These are phyloP conservation scores for Chionis minor DNA, from an alignment of 2,113 vertebrate species.

Conservation along the genomic window DNA sequence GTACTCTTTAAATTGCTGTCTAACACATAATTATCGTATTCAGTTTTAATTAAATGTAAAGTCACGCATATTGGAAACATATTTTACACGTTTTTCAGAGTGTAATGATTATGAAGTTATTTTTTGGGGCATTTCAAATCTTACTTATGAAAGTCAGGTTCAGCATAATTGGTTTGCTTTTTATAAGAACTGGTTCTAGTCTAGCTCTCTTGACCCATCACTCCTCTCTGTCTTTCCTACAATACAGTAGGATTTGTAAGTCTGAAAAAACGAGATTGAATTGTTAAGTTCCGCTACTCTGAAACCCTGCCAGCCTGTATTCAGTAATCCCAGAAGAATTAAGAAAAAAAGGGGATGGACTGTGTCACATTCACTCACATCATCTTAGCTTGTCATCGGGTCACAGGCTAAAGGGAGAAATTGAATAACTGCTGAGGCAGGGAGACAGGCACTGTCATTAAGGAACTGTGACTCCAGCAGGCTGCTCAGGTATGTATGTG, in stretches of 20 bases:
- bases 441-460: background rate
- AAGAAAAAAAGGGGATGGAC: conserved; percentile 7
- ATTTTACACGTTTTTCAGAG: background rate
- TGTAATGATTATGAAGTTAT: background rate
- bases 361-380: background rate
- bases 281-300: background rate
- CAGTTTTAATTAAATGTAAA: conserved; percentile 25
- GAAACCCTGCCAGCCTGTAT: background rate
- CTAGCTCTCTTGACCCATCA: background rate
- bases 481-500: background rate
- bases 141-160: background rate
- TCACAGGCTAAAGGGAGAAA: conserved; percentile 21
- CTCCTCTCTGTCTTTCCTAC: background rate
- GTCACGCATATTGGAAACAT: background rate
- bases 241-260: background rate
- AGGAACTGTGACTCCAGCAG: background rate
- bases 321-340: conserved; percentile 24
- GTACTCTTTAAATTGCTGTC: background rate
- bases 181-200: background rate
- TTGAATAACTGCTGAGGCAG: background rate
- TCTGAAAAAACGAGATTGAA: background rate
- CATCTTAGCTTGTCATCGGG: background rate
- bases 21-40: background rate
- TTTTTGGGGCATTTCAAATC: background rate
- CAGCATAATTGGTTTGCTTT: background rate